Base-by-base conservation (phyloP, 2,797 vertebrate species). In the Erethizon dorsatum region DNA sequence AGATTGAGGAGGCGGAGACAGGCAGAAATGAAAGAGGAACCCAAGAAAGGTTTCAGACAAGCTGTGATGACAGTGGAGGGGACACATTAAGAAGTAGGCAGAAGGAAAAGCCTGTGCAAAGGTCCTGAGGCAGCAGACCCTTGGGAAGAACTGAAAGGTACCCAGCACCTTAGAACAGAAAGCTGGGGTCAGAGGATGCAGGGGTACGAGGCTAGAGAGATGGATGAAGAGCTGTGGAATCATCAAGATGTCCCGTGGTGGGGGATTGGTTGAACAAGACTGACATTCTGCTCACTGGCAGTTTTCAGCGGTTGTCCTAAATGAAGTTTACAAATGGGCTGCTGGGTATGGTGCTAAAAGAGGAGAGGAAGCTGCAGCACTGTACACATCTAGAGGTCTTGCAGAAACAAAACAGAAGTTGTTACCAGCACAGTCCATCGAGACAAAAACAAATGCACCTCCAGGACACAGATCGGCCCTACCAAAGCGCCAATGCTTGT, bases 101-200 rank as follows among this genome's bases (percentile, higher is more conserved):
- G 57, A 20, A 6, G 12, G n/a, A 91, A 54, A 2, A 4, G 47
- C 13, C 12, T 67, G 3, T 80, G 52, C 73, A 83, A 94, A 97
- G 59, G 73, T 37, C 84, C 90, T 50, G 71, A 26, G 82, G 59
- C 59, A 52, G 63, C 33, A 78, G 63, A 2, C n/a, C 59, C 22
- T 1, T 10, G 4, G 4, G 17, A 18, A 8, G 24, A n/a, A 6
- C 6, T 0, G 1, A 24, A 63, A 24, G 26, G 8, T 2, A 20
- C 57, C 63, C 47, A 88, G 45, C 7, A 45, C 2, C n/a, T 18
- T 31, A 8, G 17, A 41, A 47, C 41, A 71, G 22, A 69, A 47
- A 45, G 10, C 45, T 57, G 22, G 6, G 18, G 15, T 9, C 52
- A 5, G n/a, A 69, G 28, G 52, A 7, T 13, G 77, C 52, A 50